A percentile compares a stretch with the other conserved stretches of the same genome.
phyloP scores from a whole-genome alignment of 1,140 invertebrate species.

The Calephelis nemesis region DNA sequence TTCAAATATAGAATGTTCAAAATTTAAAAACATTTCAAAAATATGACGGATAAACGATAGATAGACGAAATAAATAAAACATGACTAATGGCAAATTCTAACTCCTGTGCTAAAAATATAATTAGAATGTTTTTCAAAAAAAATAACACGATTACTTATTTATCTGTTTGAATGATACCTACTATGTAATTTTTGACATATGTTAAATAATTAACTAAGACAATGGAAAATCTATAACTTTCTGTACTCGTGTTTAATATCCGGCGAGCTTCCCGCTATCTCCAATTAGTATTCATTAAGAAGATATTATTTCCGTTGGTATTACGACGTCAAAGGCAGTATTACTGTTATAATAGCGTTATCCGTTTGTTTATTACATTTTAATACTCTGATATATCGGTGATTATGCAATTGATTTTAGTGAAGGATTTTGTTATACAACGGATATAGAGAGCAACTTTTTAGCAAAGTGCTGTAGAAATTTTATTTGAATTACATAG shows the following conservation, averaged over 20 bases:
- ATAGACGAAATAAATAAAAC: no score
- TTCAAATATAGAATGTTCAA: no score
- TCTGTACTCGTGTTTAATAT: not conserved
- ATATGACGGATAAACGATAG: no score
- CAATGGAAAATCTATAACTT: not conserved
- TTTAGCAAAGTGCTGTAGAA: no score
- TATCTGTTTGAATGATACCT: not conserved
- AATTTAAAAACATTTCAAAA: no score
- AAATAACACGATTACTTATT: not conserved
- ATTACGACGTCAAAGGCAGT: not conserved
- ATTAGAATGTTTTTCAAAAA: no score
- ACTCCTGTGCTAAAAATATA: no score
- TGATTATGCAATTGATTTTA: slow-evolving; percentile 1
- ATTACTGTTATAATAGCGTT: not conserved
- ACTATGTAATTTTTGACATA: not conserved
- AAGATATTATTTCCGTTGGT: slow-evolving; percentile 24
- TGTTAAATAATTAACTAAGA: not conserved
- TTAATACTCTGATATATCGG: not conserved
- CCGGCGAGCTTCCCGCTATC: slow-evolving; percentile 22
- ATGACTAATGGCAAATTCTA: no score
- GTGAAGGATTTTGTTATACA: not conserved
- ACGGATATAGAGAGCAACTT: no score
- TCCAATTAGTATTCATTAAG: slow-evolving; percentile 29
- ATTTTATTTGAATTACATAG: no score
- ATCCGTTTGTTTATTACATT: slow-evolving; percentile 1